Evolutionary conservation across 1,140 invertebrate species (phyloP).

Genomic region (Drosophila sproati): DNA sequence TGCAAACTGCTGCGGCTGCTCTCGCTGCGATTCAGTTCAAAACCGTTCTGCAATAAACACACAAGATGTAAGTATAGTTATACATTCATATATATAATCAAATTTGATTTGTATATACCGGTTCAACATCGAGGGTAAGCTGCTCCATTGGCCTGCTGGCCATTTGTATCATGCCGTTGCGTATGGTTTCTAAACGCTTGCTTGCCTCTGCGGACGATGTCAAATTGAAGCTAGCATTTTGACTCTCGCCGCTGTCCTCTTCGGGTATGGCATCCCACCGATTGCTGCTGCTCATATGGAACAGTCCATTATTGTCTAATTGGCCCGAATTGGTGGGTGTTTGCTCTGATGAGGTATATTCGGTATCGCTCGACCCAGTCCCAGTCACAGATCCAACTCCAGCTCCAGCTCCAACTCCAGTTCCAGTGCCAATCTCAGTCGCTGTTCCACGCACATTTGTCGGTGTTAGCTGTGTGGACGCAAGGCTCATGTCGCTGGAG

Average conservation of each 20-base stretch:
- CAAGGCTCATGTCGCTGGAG: slow-evolving; percentile 57
- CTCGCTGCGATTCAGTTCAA: slow-evolving; percentile 86
- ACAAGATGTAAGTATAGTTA: neutral
- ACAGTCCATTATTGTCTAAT: slow-evolving; percentile 64
- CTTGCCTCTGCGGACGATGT: slow-evolving; percentile 67
- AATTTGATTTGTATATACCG: slow-evolving; percentile 82
- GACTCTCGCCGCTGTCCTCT: slow-evolving; percentile 67
- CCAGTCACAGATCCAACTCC: slow-evolving; percentile 37
- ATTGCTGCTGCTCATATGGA: slow-evolving; percentile 62
- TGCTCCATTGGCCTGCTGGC: slow-evolving; percentile 56
- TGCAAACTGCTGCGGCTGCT: slow-evolving; percentile 60
- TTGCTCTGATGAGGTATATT: slow-evolving; percentile 63
- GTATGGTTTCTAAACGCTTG: slow-evolving; percentile 73
- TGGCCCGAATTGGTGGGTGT: slow-evolving; percentile 69
- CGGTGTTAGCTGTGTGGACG: slow-evolving; percentile 70
- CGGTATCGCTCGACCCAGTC: slow-evolving; percentile 49
- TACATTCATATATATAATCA: neutral
- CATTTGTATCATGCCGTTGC: slow-evolving; percentile 69
- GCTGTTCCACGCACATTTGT: slow-evolving; percentile 56
- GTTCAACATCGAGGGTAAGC: slow-evolving; percentile 87
- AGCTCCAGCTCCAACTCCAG: slow-evolving; percentile 37
- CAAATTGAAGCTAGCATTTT: slow-evolving; percentile 69
- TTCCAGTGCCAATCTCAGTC: slow-evolving; percentile 34
- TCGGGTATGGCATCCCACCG: slow-evolving; percentile 80
- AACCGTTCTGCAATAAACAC: slow-evolving; percentile 86